A percentile compares a stretch with the other conserved stretches of the same genome.
Evolutionary conservation across 1,140 invertebrate genomes (phyloP).

Genomic region (Heliconius himera): DNA sequence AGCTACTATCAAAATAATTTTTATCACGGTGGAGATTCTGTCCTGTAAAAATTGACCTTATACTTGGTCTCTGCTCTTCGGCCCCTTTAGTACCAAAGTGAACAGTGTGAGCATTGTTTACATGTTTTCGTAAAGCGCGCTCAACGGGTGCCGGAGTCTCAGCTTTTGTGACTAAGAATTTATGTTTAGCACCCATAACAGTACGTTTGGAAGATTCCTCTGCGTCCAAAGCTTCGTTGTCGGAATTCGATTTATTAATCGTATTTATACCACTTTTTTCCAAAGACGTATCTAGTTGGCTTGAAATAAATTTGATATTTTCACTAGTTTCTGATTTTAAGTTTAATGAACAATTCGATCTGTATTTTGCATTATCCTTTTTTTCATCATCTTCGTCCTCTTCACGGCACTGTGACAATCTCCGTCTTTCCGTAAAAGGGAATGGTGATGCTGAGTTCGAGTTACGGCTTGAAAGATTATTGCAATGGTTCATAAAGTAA

Average conservation of each 20-base stretch:
- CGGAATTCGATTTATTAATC: neutral
- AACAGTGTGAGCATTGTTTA: constrained; percentile 84
- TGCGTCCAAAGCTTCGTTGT: constrained; percentile 28
- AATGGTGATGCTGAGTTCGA: constrained; percentile 80
- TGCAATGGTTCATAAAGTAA: constrained; percentile 88
- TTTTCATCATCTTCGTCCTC: constrained; percentile 89
- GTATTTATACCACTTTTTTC: constrained; percentile 35
- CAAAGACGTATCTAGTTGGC: constrained; percentile 22
- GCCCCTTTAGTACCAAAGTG: constrained; percentile 83
- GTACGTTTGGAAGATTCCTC: constrained; percentile 63
- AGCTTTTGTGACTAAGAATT: constrained; percentile 70
- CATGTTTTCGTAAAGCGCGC: constrained; percentile 80
- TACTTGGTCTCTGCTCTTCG: constrained; percentile 81
- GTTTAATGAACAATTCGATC: constrained; percentile 40
- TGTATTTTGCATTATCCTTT: constrained; percentile 53
- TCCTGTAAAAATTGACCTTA: constrained; percentile 81
- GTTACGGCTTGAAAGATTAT: constrained; percentile 84
- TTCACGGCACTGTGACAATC: constrained; percentile 90
- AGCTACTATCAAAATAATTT: constrained; percentile 89
- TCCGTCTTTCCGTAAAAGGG: constrained; percentile 84
- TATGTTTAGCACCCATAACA: constrained; percentile 71
- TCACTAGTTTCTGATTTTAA: constrained; percentile 38
- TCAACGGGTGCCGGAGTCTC: constrained; percentile 64
- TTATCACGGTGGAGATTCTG: constrained; percentile 88
- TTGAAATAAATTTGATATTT: neutral